These are phyloP conservation scores for Rhabditoides inermis DNA, from an alignment of 2,888 invertebrate genomes.

Conservation along the genomic window DNA sequence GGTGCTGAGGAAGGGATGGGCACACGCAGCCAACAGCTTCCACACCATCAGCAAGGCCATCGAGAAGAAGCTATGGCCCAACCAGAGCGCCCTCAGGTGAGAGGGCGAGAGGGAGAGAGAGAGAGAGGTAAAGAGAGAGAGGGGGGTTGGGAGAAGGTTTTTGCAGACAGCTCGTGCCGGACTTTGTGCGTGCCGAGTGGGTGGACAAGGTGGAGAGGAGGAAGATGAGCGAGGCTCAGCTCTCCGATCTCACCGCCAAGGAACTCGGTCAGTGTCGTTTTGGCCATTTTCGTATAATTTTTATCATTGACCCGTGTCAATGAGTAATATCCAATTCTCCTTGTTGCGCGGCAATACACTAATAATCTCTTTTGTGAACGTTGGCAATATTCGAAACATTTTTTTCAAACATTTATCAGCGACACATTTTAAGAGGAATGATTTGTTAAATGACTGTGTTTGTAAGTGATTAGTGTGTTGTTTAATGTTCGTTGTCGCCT, in stretches of 20 bases:
- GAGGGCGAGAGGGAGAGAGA: not conserved
- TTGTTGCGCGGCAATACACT: too few species aligned
- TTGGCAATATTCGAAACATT: too few species aligned
- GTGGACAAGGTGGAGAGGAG: constrained; percentile 73
- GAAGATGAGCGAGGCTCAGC: constrained; percentile 62
- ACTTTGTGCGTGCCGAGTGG: constrained; percentile 64
- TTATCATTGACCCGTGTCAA: too few species aligned
- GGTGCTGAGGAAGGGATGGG: constrained; percentile 79
- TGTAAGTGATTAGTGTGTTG: too few species aligned
- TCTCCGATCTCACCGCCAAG: constrained; percentile 76
- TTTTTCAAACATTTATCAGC: too few species aligned
- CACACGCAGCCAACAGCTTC: constrained; percentile 76
- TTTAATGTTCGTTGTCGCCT: too few species aligned
- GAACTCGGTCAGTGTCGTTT: constrained; percentile 72
- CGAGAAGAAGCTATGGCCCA: constrained; percentile 83
- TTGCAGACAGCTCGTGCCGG: constrained; percentile 9
- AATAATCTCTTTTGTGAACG: too few species aligned
- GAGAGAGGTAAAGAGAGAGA: not conserved
- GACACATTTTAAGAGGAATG: too few species aligned
- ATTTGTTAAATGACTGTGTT: too few species aligned
- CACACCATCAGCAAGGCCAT: constrained; percentile 81
- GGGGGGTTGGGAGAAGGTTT: not conserved
- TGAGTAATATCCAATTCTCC: too few species aligned
- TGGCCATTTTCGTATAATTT: not conserved
- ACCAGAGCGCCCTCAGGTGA: constrained; percentile 64